Conservation (phyloP, 2,113 vertebrate species). For the Notiomystis cincta region DNA sequence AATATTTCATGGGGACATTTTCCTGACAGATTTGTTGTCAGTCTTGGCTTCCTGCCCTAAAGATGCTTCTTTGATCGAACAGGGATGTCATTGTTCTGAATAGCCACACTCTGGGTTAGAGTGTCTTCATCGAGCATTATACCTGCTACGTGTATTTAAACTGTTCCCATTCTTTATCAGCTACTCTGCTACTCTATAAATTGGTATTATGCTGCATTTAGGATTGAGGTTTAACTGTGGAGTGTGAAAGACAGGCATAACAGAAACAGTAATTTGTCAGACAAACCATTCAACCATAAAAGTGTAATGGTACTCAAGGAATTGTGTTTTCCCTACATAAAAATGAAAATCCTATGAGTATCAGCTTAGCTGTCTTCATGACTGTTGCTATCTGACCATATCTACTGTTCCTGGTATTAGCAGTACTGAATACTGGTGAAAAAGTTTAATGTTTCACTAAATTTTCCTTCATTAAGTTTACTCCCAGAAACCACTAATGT, state of each 20-base stretch:
- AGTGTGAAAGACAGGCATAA: neutral
- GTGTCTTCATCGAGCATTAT: neutral
- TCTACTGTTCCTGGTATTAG: neutral
- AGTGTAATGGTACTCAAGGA: neutral
- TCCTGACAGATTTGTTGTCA: constrained; percentile 43
- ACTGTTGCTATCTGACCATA: neutral
- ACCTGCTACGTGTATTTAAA: neutral
- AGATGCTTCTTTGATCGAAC: neutral
- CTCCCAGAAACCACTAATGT: neutral
- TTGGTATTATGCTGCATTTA: neutral
- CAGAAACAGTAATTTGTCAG: neutral
- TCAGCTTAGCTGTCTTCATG: neutral
- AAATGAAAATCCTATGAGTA: neutral
- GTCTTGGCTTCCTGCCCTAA: constrained; percentile 38
- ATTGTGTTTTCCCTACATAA: neutral
- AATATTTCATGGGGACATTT: constrained; percentile 60
- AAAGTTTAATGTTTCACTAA: neutral
- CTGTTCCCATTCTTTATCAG: neutral
- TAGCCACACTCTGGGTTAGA: neutral
- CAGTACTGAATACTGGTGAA: neutral
- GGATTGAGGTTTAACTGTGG: neutral
- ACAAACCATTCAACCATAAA: neutral
- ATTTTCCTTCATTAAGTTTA: neutral
- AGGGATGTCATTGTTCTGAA: constrained; percentile 33
- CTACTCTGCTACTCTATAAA: neutral